Conservation (phyloP, 2,888 invertebrate species). For the Eilema griseolum region DNA sequence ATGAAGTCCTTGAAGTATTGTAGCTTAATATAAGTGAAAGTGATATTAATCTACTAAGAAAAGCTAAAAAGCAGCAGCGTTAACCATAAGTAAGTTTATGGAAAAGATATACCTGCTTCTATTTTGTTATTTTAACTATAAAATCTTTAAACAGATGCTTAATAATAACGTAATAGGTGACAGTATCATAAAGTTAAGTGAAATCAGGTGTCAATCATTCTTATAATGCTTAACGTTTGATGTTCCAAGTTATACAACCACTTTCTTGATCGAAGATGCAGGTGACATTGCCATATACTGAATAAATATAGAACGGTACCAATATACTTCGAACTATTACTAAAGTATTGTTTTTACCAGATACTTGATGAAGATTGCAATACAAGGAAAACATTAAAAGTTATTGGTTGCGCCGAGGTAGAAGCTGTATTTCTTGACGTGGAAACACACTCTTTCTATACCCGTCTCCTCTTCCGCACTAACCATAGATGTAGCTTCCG, state of each 20-base stretch:
- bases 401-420: too few species aligned
- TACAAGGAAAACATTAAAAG: neutral
- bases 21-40: constrained; percentile 49
- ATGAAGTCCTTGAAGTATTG: constrained; percentile 50
- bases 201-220: constrained; percentile 45
- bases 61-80: neutral
- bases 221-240: constrained; percentile 39
- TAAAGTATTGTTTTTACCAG: neutral
- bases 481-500: too few species aligned
- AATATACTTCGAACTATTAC: neutral
- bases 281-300: constrained; percentile 22
- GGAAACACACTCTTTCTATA: too few species aligned
- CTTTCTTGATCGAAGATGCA: constrained; percentile 19
- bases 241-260: constrained; percentile 38
- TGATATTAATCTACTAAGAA: constrained; percentile 27
- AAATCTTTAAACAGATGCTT: neutral
- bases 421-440: too few species aligned
- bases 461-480: too few species aligned
- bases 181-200: constrained; percentile 9
- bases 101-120: too few species aligned
- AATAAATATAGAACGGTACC: constrained; percentile 1
- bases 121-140: neutral
- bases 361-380: neutral
- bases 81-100: neutral
- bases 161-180: constrained; percentile 12